These are phyloP conservation scores for Habroteleia sp. DNA, from an alignment of 2,888 invertebrate genomes.

Conservation along the genomic window DNA sequence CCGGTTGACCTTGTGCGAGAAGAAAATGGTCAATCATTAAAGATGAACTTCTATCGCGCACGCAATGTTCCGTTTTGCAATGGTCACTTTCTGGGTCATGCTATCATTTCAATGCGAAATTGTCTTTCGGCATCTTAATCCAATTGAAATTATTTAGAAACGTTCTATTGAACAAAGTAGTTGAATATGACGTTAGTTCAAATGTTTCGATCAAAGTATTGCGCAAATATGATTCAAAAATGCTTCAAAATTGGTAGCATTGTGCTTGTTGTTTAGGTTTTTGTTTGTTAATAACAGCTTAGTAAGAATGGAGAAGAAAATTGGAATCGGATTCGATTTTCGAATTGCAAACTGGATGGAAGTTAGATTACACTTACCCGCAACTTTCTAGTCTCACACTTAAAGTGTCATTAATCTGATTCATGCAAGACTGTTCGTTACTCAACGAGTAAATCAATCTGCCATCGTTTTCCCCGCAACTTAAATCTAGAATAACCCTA, in stretches of 20 bases:
- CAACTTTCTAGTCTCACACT: constrained; percentile 74
- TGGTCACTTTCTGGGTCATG: constrained; percentile 49
- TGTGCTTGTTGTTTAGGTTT: no score
- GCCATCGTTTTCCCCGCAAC: constrained; percentile 79
- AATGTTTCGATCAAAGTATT: no score
- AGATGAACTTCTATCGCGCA: constrained; percentile 31
- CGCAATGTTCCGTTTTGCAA: constrained; percentile 39
- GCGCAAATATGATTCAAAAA: no score
- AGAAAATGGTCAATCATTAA: constrained; percentile 32
- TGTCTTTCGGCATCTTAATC: constrained; percentile 41
- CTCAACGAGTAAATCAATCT: constrained; percentile 72
- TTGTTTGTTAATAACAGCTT: no score
- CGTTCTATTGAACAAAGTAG: constrained; percentile 5
- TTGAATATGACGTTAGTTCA: no score
- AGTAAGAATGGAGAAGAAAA: no score
- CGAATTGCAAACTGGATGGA: background rate
- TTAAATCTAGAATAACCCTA: constrained; percentile 83
- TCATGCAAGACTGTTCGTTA: constrained; percentile 74
- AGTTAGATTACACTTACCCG: constrained; percentile 74
- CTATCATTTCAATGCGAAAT: constrained; percentile 40
- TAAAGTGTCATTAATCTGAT: constrained; percentile 67
- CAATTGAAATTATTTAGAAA: constrained; percentile 20
- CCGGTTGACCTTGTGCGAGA: constrained; percentile 39
- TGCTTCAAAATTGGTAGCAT: no score
- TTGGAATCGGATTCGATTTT: no score